These are phyloP conservation scores for Sarcophilus harrisii DNA, from an alignment of 2,797 vertebrate genomes.

Conservation along the genomic window DNA sequence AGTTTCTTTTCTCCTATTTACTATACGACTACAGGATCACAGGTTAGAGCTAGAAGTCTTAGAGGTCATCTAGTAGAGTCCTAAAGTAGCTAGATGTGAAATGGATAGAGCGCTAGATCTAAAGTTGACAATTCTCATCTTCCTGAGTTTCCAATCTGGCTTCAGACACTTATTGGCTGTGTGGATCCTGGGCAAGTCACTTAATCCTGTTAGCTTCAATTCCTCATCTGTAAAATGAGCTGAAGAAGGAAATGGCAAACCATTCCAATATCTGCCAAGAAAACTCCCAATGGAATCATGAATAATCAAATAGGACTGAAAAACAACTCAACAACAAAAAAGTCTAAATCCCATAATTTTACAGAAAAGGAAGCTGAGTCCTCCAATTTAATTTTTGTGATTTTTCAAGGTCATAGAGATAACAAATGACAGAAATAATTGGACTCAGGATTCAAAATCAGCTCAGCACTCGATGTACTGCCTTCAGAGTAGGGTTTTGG, in stretches of 20 bases:
- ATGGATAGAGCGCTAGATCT: background rate
- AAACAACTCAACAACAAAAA: background rate
- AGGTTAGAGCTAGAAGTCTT: background rate
- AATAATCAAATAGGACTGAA: background rate
- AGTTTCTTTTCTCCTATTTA: background rate
- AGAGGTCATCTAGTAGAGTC: background rate
- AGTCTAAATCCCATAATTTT: background rate
- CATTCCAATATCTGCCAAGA: background rate
- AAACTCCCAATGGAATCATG: background rate
- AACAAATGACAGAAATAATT: background rate
- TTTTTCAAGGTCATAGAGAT: background rate
- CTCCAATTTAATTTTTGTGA: background rate
- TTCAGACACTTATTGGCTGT: background rate
- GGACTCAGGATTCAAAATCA: background rate
- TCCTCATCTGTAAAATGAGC: background rate
- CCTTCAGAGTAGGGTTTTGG: background rate
- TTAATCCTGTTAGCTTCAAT: background rate
- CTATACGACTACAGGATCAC: background rate
- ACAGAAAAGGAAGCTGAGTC: background rate
- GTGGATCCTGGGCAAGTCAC: background rate
- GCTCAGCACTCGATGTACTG: background rate
- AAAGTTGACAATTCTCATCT: background rate
- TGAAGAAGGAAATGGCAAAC: background rate
- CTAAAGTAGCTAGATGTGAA: background rate
- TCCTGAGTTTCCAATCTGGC: background rate